Evolutionary conservation across 2,888 invertebrate genomes (phyloP).

Genomic region (Osedax frankpressi): DNA sequence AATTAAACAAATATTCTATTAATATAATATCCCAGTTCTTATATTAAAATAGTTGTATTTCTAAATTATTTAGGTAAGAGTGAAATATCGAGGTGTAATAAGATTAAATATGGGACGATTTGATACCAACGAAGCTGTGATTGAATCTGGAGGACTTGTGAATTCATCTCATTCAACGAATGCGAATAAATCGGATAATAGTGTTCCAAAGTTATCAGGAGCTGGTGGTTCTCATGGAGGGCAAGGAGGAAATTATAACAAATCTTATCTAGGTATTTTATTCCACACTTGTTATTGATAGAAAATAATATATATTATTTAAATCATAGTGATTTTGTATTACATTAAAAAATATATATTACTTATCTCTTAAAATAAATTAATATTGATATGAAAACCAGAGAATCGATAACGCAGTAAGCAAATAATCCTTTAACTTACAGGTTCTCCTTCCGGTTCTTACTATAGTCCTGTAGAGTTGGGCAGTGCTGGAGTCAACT

Average conservation of each 20-base stretch:
- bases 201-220: constrained; percentile 19
- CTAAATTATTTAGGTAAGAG: constrained; percentile 27
- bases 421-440: too few species aligned
- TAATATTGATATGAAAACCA: too few species aligned
- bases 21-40: too few species aligned
- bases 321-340: too few species aligned
- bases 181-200: neutral
- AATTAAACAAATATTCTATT: too few species aligned
- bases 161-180: constrained; percentile 28
- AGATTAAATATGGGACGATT: constrained; percentile 31
- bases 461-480: constrained; percentile 28
- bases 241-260: constrained; percentile 34
- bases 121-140: constrained; percentile 28
- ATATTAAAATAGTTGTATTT: too few species aligned
- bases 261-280: too few species aligned
- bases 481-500: constrained; percentile 34
- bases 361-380: too few species aligned
- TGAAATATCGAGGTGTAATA: constrained; percentile 30
- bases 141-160: constrained; percentile 31
- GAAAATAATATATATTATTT: too few species aligned
- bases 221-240: constrained; percentile 34
- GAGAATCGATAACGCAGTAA: too few species aligned
- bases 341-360: too few species aligned
- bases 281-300: too few species aligned
- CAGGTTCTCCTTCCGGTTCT: constrained; percentile 29